These are phyloP conservation scores for Hydrotaea cyrtoneurina DNA, from an alignment of 2,888 invertebrate genomes.

Conservation along the genomic window DNA sequence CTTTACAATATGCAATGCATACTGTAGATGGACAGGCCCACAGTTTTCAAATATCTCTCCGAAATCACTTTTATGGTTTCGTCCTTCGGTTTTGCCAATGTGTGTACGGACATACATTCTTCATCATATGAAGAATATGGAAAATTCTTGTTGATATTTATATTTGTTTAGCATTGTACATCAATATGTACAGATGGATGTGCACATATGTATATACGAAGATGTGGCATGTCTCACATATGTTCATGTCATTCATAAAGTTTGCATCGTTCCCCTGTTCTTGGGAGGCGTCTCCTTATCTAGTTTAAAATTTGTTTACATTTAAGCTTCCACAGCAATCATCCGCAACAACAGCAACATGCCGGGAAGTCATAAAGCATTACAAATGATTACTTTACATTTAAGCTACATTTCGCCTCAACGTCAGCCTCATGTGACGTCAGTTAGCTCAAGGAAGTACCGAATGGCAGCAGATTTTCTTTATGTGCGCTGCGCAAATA, in stretches of 20 bases:
- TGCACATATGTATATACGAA: neutral
- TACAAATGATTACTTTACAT: constrained; percentile 34
- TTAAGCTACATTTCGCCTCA: neutral
- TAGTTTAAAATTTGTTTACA: constrained; percentile 44
- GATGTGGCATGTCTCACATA: constrained; percentile 16
- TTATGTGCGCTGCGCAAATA: constrained; percentile 8
- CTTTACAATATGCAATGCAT: neutral
- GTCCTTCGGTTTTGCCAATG: neutral
- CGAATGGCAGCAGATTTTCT: constrained; percentile 7
- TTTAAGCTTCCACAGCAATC: constrained; percentile 41
- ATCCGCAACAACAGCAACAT: neutral
- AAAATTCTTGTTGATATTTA: constrained; percentile 26
- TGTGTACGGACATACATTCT: neutral
- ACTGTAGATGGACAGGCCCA: neutral
- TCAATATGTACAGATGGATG: constrained; percentile 23
- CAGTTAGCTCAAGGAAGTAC: neutral
- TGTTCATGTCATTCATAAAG: constrained; percentile 27
- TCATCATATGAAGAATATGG: neutral
- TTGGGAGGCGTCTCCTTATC: neutral
- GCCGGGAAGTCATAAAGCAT: constrained; percentile 21
- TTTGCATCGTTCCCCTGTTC: neutral
- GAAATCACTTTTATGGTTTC: neutral
- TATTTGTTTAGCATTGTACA: constrained; percentile 18
- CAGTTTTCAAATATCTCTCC: neutral
- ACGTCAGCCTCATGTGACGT: neutral